Evolutionary conservation across 2,797 vertebrate genomes (phyloP), one percentile per base, ranked within the genome.

Genomic region (Lemur catta): DNA sequence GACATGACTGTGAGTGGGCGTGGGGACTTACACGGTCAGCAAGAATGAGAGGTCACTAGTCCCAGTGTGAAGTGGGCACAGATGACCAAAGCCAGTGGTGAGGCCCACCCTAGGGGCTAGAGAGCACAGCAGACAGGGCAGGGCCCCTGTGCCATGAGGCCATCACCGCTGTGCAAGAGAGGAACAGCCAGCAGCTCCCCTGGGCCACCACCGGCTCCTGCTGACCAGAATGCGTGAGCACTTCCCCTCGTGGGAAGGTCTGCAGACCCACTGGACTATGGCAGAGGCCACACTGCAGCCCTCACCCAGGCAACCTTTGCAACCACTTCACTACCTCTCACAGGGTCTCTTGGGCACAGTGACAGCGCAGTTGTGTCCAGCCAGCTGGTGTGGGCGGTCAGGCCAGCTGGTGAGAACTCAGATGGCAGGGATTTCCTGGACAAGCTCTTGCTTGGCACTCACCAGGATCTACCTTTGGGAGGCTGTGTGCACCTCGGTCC

Each of bases 241-340:
- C 1, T 61, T 35, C 17, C 3, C 52, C 50, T 91, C 18, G 13
- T 50, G 28, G 24, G 82, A 55, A 50, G 74, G 35, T 79, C 38
- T 67, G 17, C n/a, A 33, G 38, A 55, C 46, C 12, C 8, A 22
- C 38, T 12, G 33, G 61, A 26, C 46, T 33, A 52, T 6, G 9
- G 82, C 46, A 41, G 22, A 65, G 59, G 74, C 67, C 52, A 35
- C 18, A 14, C 35, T 48, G 38, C 15, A 63, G 20, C 63, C 50
- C 52, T 55, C 46, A 63, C 87, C 65, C 82, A 65, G 1, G 57
- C 87, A 50, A 95, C 76, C 18, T 11, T 92, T 52, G 82, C 95
- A 1, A 0, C 17, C 11, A 93, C 95, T 94, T 35, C 41, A 86
- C 98, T 98, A 97, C 98, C 98, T 98, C 97, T 97, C 38, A 81